phyloP scores from a whole-genome alignment of 1,140 invertebrate species.

The Leptinotarsa defecta region DNA sequence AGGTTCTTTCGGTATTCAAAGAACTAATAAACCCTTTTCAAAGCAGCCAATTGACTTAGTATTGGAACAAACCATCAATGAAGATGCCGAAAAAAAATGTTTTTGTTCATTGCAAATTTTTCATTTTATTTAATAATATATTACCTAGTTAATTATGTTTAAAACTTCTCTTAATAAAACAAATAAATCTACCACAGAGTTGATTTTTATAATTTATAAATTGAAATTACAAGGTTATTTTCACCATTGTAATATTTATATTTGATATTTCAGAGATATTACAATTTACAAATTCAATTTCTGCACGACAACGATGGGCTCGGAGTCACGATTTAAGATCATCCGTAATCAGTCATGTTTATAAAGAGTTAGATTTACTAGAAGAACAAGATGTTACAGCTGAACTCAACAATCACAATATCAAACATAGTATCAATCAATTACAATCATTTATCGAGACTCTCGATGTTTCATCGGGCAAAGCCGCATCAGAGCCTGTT shows the following conservation, averaged over 20 bases:
- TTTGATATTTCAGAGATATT: neutral
- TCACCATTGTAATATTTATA: too few relatives aligned
- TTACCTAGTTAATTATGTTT: too few relatives aligned
- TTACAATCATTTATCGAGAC: conserved; percentile 36
- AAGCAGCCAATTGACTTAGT: conserved; percentile 46
- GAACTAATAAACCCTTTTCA: conserved; percentile 44
- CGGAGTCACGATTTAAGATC: conserved; percentile 38
- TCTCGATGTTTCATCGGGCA: conserved; percentile 37
- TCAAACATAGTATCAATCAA: conserved; percentile 38
- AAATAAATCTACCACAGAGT: too few relatives aligned
- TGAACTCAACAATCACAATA: conserved; percentile 37
- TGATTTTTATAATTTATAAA: too few relatives aligned
- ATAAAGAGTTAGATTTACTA: conserved; percentile 27
- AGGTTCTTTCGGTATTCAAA: conserved; percentile 45
- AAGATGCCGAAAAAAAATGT: conserved; percentile 40
- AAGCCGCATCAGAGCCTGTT: conserved; percentile 41
- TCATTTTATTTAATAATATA: too few relatives aligned
- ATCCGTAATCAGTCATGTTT: conserved; percentile 37
- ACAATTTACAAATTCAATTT: conserved; percentile 42
- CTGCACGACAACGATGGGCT: conserved; percentile 38
- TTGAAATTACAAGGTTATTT: too few relatives aligned
- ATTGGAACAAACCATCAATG: conserved; percentile 50
- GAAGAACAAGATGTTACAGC: conserved; percentile 39
- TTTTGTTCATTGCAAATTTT: too few relatives aligned
- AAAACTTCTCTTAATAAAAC: too few relatives aligned